Evolutionary conservation across 2,113 vertebrate genomes (phyloP), one percentile per base, ranked within the genome.

Genomic region (Siniperca chuatsi): DNA sequence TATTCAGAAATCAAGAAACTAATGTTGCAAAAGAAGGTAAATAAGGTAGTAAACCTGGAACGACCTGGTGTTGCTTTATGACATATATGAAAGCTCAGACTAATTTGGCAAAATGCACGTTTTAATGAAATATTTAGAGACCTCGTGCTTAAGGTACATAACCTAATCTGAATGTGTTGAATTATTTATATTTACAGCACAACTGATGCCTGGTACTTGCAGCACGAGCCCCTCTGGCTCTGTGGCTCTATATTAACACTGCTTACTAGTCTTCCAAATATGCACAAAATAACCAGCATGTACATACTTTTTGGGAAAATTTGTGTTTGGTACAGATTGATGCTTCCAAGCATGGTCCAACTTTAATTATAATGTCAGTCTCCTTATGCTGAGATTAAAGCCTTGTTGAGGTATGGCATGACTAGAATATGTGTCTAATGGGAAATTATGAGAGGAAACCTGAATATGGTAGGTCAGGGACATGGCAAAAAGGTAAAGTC

Each of bases 121-220:
- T 97, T 97, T 96, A 93, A 97, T 98, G 96, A 98, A 98, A 97
- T 97, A 98, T 97, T 97, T 96, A 98, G 96, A 83, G 96, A 93
- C 96, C 95, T 97, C 95, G 95, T 95, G 96, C 95, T 96, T 95
- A 97, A 97, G 96, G 97, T 98, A 97, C 96, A 80, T 78, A 95
- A 95, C 95, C 94, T 97, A 97, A 97, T 98, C 96, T 97, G 97
- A 97, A 96, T 95, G 93, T 94, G 95, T 94, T 98, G 90, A 98
- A 98, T 98, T 97, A 98, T 98, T 98, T 96, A 97, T 97, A 96
- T 96, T 94, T 89, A 87, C 88, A 85, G 90, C 90, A 88, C 79
- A 83, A 89, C 50, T 23, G 81, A 86, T 89, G 82, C 74, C 81
- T 25, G 79, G 25, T 79, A 54, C 73, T 64, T 72, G 61, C 80